Evolutionary conservation across 2,797 vertebrate genomes (phyloP), one percentile per base, ranked within the genome.

Genomic region (Tenualosa ilisha): DNA sequence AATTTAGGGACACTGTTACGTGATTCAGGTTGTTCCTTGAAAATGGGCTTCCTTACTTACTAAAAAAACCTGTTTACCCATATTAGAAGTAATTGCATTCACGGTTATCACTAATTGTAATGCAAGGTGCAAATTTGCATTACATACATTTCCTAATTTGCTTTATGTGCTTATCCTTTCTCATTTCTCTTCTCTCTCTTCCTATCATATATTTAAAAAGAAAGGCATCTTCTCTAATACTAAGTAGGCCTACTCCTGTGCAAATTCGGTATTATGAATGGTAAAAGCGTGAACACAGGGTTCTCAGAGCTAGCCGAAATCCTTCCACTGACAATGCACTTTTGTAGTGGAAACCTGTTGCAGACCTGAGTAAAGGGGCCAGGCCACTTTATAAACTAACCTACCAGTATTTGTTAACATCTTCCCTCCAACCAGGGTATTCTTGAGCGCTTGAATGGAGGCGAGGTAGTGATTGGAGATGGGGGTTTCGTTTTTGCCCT

Each of bases 401-500:
- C 37, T 40, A 37, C 40, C 26, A 75, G 12, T 0, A 37, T 75
- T 20, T 17, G 2, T 15, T 4, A 17, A 15, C 6, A 43, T 15
- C 22, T 37, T 43, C 17, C 49, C 31, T 83, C 24, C 88, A 84
- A 89, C 65, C 86, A 99, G 98, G 95, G 96, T 31, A 94, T 99
- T 91, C 84, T 99, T 90, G 96, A 98, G 92, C 97, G 98, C 46
- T 91, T 99, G 92, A 93, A 96, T 26, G 94, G 94, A 0, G 98
- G 97, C 46, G 97, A 99, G 92, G 84, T 99, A 83, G 96, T 99
- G n/a, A 95, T 99, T n/a, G 98, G 98, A 86, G 98, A 99, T 85
- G 98, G 98, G 68, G 98, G 98, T 11, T 99, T 98, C 88, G 98
- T 99, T 86, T 95, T 99, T 88, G 96, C 97, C 0, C 95, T 99